A percentile compares a stretch with the other conserved stretches of the same genome.
phyloP scores from a whole-genome alignment of 1,140 invertebrate genomes.

The Vanessa atalanta region DNA sequence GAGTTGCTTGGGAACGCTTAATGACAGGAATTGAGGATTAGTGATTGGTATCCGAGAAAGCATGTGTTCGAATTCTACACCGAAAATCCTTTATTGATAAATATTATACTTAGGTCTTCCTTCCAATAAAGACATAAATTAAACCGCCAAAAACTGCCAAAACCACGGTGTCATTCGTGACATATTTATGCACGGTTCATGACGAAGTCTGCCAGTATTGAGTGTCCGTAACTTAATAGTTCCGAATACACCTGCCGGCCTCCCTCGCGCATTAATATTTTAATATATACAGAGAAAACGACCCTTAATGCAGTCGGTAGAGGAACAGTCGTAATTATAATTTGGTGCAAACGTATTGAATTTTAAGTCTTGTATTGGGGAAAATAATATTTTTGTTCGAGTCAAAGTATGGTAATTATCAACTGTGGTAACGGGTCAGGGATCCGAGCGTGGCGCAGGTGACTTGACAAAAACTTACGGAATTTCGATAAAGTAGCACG shows the following conservation, averaged over 20 bases:
- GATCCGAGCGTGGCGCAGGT: constrained; percentile 49
- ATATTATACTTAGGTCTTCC: background rate
- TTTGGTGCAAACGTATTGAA: constrained; percentile 75
- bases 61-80: background rate
- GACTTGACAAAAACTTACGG: constrained; percentile 60
- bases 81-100: constrained; percentile 1
- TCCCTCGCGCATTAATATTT: constrained; percentile 61
- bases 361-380: constrained; percentile 60
- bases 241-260: constrained; percentile 55
- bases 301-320: constrained; percentile 62
- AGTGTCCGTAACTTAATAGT: constrained; percentile 53
- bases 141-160: constrained; percentile 15
- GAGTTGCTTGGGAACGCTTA: too few species aligned
- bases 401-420: constrained; percentile 65
- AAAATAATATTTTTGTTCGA: constrained; percentile 62
- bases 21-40: background rate
- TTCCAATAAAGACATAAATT: constrained; percentile 3
- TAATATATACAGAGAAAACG: constrained; percentile 65
- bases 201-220: constrained; percentile 42
- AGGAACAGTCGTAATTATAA: constrained; percentile 66
- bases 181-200: constrained; percentile 16
- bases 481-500: constrained; percentile 57
- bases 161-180: constrained; percentile 27
- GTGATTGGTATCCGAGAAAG: background rate
- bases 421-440: constrained; percentile 51